Percentiles rank a stretch among this genome's conserved stretches.
Conservation (phyloP, 1,140 invertebrate genomes). For the Drosophila oshimai region DNA sequence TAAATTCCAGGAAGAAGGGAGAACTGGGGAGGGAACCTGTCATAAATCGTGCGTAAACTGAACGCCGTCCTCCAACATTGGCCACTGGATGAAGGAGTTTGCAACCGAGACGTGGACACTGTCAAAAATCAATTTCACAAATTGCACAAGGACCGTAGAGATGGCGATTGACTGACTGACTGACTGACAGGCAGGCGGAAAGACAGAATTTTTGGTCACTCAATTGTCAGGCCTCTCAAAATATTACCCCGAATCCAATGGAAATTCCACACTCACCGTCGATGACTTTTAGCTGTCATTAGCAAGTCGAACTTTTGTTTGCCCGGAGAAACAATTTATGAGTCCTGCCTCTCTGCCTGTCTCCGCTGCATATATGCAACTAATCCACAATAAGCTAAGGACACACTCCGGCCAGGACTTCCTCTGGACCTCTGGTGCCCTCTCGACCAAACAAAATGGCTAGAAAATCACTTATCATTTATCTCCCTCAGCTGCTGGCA, state of each 20-base stretch:
- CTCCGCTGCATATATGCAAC: slow-evolving; percentile 22
- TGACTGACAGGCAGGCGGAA: neutral
- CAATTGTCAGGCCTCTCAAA: slow-evolving; percentile 6
- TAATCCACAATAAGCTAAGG: slow-evolving; percentile 36
- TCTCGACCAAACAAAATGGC: slow-evolving; percentile 41
- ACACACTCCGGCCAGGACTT: neutral
- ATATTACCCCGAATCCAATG: neutral
- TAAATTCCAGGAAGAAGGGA: neutral
- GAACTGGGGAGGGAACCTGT: neutral
- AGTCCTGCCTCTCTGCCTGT: too few species aligned
- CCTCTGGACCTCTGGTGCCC: neutral
- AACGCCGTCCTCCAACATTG: slow-evolving; percentile 11
- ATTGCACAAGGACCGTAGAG: slow-evolving; percentile 30
- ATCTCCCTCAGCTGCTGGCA: slow-evolving; percentile 54
- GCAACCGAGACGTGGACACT: slow-evolving; percentile 35
- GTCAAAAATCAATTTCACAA: slow-evolving; percentile 76
- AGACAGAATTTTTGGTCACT: neutral
- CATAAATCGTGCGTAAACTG: slow-evolving; percentile 63
- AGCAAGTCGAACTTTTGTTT: slow-evolving; percentile 34
- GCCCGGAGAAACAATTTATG: slow-evolving; percentile 26
- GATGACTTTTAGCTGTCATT: slow-evolving; percentile 38
- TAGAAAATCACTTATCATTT: slow-evolving; percentile 79
- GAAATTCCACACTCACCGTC: neutral
- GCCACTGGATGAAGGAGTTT: slow-evolving; percentile 45
- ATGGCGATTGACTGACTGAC: neutral